Evolutionary conservation across 1,140 invertebrate genomes (phyloP).

Genomic region (Andrena cerasifolii): DNA sequence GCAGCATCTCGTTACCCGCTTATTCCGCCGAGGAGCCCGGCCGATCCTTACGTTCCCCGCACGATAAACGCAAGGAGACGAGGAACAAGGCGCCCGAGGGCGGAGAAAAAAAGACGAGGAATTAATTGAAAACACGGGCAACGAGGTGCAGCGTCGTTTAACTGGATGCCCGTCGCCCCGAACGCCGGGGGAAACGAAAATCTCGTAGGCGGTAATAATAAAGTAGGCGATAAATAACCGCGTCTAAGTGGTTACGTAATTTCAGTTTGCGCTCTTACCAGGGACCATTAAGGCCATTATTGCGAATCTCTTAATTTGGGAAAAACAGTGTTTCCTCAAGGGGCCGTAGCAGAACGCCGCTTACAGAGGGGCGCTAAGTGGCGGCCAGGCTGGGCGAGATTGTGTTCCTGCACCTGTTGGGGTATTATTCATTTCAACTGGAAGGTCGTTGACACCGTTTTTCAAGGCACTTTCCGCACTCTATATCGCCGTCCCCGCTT

Average conservation of each 20-base stretch:
- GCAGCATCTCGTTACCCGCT: conserved; percentile 4
- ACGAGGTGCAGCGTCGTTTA: conserved; percentile 53
- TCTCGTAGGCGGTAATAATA: conserved; percentile 72
- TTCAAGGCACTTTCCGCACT: background rate
- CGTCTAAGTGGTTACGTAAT: conserved; percentile 79
- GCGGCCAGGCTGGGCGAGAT: conserved; percentile 43
- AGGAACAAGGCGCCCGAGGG: background rate
- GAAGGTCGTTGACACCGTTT: conserved; percentile 41
- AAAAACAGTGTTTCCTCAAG: conserved; percentile 73
- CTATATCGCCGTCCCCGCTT: background rate
- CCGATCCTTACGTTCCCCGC: conserved; percentile 17
- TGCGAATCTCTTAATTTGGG: conserved; percentile 81
- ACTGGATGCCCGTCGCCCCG: conserved; percentile 31
- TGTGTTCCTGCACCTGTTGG: conserved; percentile 62
- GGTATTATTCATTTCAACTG: conserved; percentile 63
- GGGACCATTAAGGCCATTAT: conserved; percentile 80
- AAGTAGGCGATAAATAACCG: conserved; percentile 78
- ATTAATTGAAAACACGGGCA: conserved; percentile 60
- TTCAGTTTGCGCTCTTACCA: conserved; percentile 71
- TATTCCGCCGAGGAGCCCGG: conserved; percentile 16
- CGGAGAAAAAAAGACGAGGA: conserved; percentile 23
- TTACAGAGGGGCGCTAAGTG: conserved; percentile 52
- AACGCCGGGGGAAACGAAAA: conserved; percentile 44
- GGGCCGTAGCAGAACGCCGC: conserved; percentile 12
- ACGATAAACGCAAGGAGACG: conserved; percentile 35